Conservation (phyloP, 2,797 vertebrate genomes). For the Spea hammondii region DNA sequence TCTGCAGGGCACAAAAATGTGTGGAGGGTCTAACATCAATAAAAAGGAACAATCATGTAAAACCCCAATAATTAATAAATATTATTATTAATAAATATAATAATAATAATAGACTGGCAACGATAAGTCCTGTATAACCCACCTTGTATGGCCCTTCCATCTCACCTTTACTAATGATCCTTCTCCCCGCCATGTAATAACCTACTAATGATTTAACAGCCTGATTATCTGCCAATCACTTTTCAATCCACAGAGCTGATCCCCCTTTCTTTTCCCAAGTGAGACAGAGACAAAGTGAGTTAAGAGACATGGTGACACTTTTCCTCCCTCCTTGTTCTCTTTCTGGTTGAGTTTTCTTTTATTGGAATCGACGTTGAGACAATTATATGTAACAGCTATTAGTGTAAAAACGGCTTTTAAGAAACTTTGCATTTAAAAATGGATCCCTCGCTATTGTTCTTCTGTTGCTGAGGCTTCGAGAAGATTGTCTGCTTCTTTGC, state of each 20-base stretch:
- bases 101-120: no score
- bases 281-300: not conserved
- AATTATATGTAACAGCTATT: constrained; percentile 51
- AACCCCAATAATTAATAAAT: no score
- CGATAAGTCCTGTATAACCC: no score
- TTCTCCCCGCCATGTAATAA: not conserved
- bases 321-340: constrained; percentile 10
- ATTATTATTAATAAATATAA: no score
- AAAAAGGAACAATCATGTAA: no score
- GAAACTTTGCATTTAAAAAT: constrained; percentile 32
- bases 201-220: not conserved
- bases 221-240: not conserved
- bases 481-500: constrained; percentile 41
- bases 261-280: not conserved
- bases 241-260: not conserved
- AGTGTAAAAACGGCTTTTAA: constrained; percentile 51
- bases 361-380: constrained; percentile 45
- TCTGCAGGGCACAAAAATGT: no score
- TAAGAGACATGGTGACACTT: constrained; percentile 31
- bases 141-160: no score
- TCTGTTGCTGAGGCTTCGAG: constrained; percentile 12
- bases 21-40: no score
- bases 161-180: not conserved
- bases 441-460: constrained; percentile 33
- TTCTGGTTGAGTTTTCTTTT: constrained; percentile 42